These are phyloP conservation scores for Rhingia campestris DNA, from an alignment of 2,888 invertebrate genomes.

Conservation along the genomic window DNA sequence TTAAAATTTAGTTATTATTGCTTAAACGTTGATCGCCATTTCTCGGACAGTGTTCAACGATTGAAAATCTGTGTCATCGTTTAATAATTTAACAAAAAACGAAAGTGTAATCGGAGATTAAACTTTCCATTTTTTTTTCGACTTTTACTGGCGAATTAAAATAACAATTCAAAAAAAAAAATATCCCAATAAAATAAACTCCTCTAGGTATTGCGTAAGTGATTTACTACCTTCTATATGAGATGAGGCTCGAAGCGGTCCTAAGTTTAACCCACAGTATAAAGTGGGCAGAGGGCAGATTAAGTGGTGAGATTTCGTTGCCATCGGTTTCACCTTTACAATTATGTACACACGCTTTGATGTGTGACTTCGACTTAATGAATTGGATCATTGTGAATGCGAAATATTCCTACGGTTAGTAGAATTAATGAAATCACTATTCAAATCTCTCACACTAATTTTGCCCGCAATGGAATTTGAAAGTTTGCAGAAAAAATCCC, in stretches of 20 bases:
- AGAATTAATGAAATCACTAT: conserved; percentile 9
- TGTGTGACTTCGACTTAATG: conserved; percentile 19
- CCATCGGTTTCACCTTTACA: conserved; percentile 21
- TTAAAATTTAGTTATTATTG: background rate
- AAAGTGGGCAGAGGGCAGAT: conserved; percentile 8
- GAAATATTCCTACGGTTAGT: background rate
- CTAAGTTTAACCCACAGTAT: conserved; percentile 1
- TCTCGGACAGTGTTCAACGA: conserved; percentile 25
- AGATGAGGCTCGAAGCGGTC: conserved; percentile 6
- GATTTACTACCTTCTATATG: conserved; percentile 9
- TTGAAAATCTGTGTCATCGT: conserved; percentile 15
- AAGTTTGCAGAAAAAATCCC: conserved; percentile 24
- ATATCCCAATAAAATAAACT: background rate
- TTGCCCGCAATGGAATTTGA: conserved; percentile 36
- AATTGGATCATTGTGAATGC: conserved; percentile 24
- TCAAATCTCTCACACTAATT: conserved; percentile 33
- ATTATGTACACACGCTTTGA: background rate
- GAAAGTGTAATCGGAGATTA: conserved; percentile 53
- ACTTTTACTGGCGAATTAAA: conserved; percentile 49
- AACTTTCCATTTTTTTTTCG: conserved; percentile 66
- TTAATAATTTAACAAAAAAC: conserved; percentile 33
- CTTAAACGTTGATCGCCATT: background rate
- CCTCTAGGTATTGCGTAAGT: conserved; percentile 14
- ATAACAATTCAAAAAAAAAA: conserved; percentile 43
- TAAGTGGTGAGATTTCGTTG: conserved; percentile 26